Evolutionary conservation across 2,888 invertebrate genomes (phyloP).

Genomic region (Xanthorhoe spadicearia): DNA sequence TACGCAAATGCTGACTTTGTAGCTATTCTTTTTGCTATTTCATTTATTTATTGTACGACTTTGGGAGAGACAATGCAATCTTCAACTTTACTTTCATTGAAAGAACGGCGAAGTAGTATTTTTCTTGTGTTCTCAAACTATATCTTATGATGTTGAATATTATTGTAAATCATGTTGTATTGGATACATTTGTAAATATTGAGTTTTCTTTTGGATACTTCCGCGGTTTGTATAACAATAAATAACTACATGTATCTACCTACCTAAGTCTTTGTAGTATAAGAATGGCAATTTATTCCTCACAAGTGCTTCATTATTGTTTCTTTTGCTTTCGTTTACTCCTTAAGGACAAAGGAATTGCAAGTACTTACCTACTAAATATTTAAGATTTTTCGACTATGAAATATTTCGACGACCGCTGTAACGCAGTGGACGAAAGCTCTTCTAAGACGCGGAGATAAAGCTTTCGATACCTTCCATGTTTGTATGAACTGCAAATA

Average conservation of each 20-base stretch:
- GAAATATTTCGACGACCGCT: too few relatives aligned
- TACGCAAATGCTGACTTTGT: conserved; percentile 40
- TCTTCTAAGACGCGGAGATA: too few relatives aligned
- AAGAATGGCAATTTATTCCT: neutral
- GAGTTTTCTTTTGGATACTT: neutral
- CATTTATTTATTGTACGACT: conserved; percentile 41
- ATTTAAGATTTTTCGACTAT: too few relatives aligned
- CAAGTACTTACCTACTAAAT: too few relatives aligned
- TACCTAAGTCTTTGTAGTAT: neutral
- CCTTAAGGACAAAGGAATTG: neutral
- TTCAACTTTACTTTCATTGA: conserved; percentile 19
- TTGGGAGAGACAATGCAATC: conserved; percentile 18
- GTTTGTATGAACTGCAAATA: too few relatives aligned
- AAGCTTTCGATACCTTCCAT: too few relatives aligned
- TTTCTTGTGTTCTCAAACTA: conserved; percentile 22
- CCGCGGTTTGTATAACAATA: neutral
- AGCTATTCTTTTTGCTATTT: conserved; percentile 40
- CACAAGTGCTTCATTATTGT: neutral
- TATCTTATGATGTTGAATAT: conserved; percentile 27
- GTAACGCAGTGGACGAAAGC: too few relatives aligned
- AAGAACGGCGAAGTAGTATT: conserved; percentile 24
- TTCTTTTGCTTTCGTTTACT: neutral
- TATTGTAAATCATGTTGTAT: conserved; percentile 35
- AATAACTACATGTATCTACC: neutral
- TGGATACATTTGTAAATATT: neutral